Base-by-base conservation (phyloP, 1,140 invertebrate species). In the Ceratina japonica region DNA sequence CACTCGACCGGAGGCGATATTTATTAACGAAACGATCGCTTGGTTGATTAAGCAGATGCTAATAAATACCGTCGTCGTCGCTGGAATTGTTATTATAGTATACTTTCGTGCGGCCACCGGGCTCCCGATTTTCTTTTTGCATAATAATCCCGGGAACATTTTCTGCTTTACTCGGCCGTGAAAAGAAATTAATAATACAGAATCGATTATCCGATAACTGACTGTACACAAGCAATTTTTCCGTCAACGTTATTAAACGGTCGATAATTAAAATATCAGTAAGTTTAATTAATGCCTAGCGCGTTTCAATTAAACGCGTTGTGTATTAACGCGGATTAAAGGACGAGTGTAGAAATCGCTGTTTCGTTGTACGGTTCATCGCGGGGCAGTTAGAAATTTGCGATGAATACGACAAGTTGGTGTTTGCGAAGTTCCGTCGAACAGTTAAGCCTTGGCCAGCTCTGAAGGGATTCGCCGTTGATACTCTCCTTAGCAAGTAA, bases 101-200 rank as follows among this genome's bases (percentile, higher is more conserved):
- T 64, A 65, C n/a, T 56, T 56, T 65, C 62, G 37, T 75, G 22
- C 12, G 51, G 24, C n/a, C 49, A 65, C 8, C 8, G 37, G 51
- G 12, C 22, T 18, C 22, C 59, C 31, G 27, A 69, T 83, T 83
- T 83, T 75, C 80, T 82, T 79, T 75, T 65, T 63, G 74, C 73
- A 78, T 58, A 81, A 49, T 70, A 62, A 83, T 83, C 61, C 54
- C 62, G 62, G 27, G 54, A 75, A 44, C 77, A 78, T 81, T 81
- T 81, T 63, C 66, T 49, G 51, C 61, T 72, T 58, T 79, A 82
- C 31, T 51, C 59, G 37, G 81, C 27, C 69, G 51, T 59, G 58
- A 78, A 83, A 77, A 77, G 74, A 73, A 78, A 82, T 80, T 82
- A 75, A 82, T 73, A 69, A 62, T 37, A 69, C 49, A 37, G 61